phyloP scores from a whole-genome alignment of 2,888 invertebrate species.

The Cetonia aurata region DNA sequence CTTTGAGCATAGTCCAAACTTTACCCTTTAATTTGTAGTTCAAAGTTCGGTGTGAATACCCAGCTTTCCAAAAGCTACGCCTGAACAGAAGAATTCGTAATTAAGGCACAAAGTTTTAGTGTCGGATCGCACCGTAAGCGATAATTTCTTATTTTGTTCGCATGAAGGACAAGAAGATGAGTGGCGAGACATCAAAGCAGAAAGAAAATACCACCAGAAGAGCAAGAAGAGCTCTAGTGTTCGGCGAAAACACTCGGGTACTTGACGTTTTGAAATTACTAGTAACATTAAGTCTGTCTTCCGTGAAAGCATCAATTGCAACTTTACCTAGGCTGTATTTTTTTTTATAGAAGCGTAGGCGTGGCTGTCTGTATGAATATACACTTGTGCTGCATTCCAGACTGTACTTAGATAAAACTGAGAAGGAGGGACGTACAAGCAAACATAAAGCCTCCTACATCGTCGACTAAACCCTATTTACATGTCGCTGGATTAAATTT shows the following conservation, averaged over 20 bases:
- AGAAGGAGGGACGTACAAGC: not conserved
- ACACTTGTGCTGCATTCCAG: not conserved
- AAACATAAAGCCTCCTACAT: slow-evolving; percentile 6
- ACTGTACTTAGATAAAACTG: not conserved
- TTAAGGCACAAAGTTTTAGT: slow-evolving; percentile 8
- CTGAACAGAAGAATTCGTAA: slow-evolving; percentile 22
- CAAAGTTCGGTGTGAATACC: slow-evolving; percentile 1
- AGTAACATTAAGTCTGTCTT: not conserved
- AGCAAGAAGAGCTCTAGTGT: not conserved
- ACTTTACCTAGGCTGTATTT: too few species aligned
- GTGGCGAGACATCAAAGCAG: not conserved
- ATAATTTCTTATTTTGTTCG: not conserved
- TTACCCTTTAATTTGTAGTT: slow-evolving; percentile 15
- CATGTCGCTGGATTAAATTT: slow-evolving; percentile 34
- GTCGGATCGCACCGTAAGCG: not conserved
- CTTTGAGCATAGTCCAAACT: not conserved
- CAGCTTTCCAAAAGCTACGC: not conserved
- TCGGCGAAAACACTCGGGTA: too few species aligned
- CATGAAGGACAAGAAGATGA: not conserved
- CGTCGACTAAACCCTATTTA: slow-evolving; percentile 31
- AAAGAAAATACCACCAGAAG: not conserved
- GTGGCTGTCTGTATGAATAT: not conserved
- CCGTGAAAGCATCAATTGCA: not conserved
- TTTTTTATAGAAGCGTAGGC: too few species aligned
- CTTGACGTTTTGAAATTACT: too few species aligned